Base-by-base conservation (phyloP, 2,113 vertebrate genomes). In the Pardalotus punctatus region DNA sequence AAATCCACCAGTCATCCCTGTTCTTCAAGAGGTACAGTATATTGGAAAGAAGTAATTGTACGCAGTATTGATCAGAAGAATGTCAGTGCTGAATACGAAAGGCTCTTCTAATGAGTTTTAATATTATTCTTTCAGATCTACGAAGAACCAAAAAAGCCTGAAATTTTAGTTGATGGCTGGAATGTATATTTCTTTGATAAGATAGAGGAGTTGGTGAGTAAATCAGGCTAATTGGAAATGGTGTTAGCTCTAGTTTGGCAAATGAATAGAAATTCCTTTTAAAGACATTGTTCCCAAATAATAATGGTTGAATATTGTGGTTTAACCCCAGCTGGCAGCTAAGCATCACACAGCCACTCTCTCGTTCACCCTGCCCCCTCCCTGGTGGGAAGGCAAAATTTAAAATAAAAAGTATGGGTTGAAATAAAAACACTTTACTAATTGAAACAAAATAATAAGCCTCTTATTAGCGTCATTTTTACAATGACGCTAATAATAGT, bases 151-250 rank as follows among this genome's bases (percentile, higher is more conserved):
- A 98, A 98, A 95, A 99, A 99, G 94, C 98, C 99, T 18, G 98
- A 99, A 97, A 97, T 98, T 88, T 95, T 99, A 67, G 98, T 99
- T 86, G 99, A 99, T 97, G 99, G 98, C 69, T 99, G 99, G 99
- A 99, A 99, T 57, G 98, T 99, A 25, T 99, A 99, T 97, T 99
- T 99, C 97, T 99, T 98, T 96, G 98, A 99, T 81, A 98, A 98
- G 93, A 97, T 99, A 94, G 97, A 98, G 81, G 95, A 98, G 56
- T 94, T 99, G 97, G 98, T 99, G 88, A 97, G 98, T 98, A 88
- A 97, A 92, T 90, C 79, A 42, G 4, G 12, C 57, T 69, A 35
- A 69, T 47, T 50, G 36, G 67, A 90, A 85, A 42, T 58, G 12
- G 15, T 38, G 3, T 67, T 84, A 71, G 27, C 12, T 38, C 19